Base-by-base conservation (phyloP, 2,113 vertebrate genomes). In the Panthera tigris region DNA sequence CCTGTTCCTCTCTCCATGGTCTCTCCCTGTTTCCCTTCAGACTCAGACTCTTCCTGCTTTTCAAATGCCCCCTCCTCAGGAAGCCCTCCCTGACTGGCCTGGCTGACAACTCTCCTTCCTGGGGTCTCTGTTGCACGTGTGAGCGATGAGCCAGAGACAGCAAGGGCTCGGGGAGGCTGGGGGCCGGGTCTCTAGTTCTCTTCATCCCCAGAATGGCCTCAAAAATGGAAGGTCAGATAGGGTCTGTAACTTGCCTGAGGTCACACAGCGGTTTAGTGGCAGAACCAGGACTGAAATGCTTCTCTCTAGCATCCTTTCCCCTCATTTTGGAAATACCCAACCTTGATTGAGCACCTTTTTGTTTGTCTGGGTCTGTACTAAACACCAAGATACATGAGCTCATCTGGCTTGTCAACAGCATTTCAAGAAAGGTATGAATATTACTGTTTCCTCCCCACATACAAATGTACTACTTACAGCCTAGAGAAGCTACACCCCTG, bases 401-500 rank as follows among this genome's bases (percentile, higher is more conserved):
- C 29, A 3, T 33, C 29, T 31, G 13, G 12, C 33, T 41, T 45
- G 61, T 50, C 68, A 12, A 41, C 21, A 50, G 55, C 78, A 39
- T 66, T 29, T 33, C 41, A 74, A n/a, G n/a, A 33, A 27, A 71
- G 33, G 12, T 1, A 31, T 16, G 4, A 19, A 15, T 4, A 2
- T 5, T 9, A 13, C 9, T 14, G 19, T 41, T 27, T 7, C 39
- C 63, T 50, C 23, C 13, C 79, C 14, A 6, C 21, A 4, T 41
- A n/a, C 16, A 33, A 2, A 29, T 2, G 3, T 0, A 0, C 3
- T 19, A 1, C 55, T 4, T 5, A 5, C 11, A 31, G 12, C 45
- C 61, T 21, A 31, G 87, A 55, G 29, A 71, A 55, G 84, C 63
- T 3, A 4, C 61, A 48, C 52, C 29, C 18, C 9, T 12, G 6